phyloP scores from a whole-genome alignment of 2,797 vertebrate species.

The Chrysocyon brachyurus region DNA sequence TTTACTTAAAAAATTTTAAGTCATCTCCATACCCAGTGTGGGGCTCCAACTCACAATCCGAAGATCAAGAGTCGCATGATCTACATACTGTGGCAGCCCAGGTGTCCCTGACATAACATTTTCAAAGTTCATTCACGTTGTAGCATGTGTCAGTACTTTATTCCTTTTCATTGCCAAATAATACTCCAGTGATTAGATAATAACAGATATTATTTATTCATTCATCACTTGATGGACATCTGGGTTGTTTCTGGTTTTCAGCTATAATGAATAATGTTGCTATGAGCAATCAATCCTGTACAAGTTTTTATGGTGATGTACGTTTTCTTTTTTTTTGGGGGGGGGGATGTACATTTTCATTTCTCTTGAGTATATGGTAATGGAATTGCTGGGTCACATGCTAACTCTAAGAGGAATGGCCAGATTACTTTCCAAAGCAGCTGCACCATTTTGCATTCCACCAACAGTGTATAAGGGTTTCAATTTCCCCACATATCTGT shows the following conservation, averaged over 20 bases:
- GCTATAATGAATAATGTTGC: background rate
- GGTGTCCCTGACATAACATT: background rate
- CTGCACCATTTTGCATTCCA: background rate
- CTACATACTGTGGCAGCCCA: background rate
- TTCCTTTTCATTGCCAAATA: slow-evolving; percentile 19
- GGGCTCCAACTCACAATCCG: background rate
- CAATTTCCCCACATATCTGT: background rate
- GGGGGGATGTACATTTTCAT: background rate
- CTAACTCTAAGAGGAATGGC: background rate
- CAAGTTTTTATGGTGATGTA: background rate
- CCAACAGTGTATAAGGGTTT: background rate
- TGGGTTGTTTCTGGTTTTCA: slow-evolving; percentile 25
- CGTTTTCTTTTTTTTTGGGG: background rate
- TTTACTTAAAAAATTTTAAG: background rate
- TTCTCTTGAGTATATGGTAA: background rate
- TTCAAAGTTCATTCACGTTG: background rate
- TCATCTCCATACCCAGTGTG: background rate
- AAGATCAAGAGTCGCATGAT: fast-evolving
- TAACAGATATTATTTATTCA: background rate
- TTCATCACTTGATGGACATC: background rate
- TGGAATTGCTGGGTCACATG: background rate
- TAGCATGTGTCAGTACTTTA: background rate
- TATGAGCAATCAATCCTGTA: background rate
- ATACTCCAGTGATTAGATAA: background rate
- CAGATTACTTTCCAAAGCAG: background rate